These are phyloP conservation scores for Fulmarus glacialis DNA, from an alignment of 2,113 vertebrate genomes.

Conservation along the genomic window DNA sequence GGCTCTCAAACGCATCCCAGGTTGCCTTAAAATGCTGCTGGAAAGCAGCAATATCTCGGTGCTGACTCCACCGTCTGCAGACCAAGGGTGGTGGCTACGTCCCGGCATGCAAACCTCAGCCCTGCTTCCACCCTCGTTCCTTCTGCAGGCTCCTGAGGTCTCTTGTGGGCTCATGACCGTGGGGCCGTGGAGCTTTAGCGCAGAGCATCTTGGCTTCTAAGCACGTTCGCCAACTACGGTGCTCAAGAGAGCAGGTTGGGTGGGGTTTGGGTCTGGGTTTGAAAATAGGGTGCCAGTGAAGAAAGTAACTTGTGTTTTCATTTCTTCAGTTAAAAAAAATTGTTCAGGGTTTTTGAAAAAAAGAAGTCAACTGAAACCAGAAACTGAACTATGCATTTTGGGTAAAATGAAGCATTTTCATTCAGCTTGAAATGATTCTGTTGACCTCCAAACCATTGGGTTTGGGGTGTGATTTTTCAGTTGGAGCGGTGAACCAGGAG, in stretches of 20 bases:
- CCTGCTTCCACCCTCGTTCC: background rate
- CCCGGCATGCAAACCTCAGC: background rate
- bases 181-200: background rate
- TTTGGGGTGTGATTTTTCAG: background rate
- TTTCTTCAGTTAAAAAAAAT: background rate
- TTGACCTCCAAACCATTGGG: background rate
- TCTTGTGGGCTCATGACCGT: rapidly evolving
- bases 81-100: background rate
- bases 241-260: background rate
- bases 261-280: background rate
- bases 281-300: background rate
- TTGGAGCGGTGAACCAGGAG: background rate
- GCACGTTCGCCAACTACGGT: rapidly evolving
- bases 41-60: background rate
- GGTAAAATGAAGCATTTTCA: background rate
- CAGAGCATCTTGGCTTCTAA: background rate
- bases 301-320: background rate
- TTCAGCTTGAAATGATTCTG: background rate
- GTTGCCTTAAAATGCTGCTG: background rate
- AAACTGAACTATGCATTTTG: background rate
- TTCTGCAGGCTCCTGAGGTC: background rate
- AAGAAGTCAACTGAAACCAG: background rate
- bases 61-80: rapidly evolving
- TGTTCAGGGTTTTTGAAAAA: background rate
- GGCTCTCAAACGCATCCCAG: background rate